These are phyloP conservation scores for Scopus umbretta DNA, from an alignment of 2,113 vertebrate genomes.

Conservation along the genomic window DNA sequence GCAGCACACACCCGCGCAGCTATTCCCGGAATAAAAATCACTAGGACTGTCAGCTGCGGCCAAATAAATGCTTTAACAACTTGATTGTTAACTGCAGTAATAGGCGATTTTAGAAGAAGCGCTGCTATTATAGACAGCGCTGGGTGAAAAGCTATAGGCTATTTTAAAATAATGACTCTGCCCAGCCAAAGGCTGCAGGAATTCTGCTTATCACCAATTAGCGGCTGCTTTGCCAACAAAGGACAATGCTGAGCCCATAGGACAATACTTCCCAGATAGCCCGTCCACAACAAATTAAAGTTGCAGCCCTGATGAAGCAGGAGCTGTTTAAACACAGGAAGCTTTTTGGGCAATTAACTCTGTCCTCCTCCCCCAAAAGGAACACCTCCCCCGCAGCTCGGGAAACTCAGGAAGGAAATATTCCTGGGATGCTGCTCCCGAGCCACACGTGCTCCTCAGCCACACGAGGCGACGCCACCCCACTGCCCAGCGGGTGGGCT, in stretches of 20 bases:
- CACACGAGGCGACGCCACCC: too few species aligned
- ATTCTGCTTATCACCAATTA: neutral
- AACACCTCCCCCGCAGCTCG: neutral
- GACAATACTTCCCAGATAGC: neutral
- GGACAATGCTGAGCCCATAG: neutral
- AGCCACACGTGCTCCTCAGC: neutral
- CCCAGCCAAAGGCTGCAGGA: neutral
- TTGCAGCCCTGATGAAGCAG: neutral
- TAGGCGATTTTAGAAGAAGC: neutral
- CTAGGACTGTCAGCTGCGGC: neutral
- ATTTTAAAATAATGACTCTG: neutral
- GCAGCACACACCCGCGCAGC: neutral
- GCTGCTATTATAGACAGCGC: neutral
- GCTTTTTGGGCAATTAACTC: neutral
- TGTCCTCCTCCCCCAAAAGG: neutral
- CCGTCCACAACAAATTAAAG: neutral
- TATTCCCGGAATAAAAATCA: neutral
- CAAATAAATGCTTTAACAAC: neutral
- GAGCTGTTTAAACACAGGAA: slow-evolving; percentile 27
- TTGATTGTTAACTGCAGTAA: neutral
- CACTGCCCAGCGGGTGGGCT: neutral
- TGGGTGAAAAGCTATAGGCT: neutral
- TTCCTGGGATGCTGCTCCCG: neutral
- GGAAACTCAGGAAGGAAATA: neutral
- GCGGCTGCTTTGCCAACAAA: neutral